Base-by-base conservation (phyloP, 2,797 vertebrate species). In the Arnoldichthys spilopterus region DNA sequence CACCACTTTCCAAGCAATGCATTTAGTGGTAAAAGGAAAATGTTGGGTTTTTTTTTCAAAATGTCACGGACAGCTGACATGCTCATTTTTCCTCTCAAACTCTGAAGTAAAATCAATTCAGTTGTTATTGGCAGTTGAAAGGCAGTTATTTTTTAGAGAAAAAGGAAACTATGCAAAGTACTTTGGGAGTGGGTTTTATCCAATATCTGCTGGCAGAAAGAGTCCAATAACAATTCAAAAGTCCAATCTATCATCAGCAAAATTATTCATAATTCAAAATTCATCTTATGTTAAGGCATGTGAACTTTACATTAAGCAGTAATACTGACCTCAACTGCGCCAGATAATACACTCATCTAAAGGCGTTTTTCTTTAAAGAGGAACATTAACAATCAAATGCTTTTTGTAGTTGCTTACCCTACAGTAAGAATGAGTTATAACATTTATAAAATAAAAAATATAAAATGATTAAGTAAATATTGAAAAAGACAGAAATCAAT, bases 91-190 rank as follows among this genome's bases (percentile, higher is more conserved):
- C 81, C 78, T 51, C 20, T 32, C 32, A 30, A 53, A 66, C 9
- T 15, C 53, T 72, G 30, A 80, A 80, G 76, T 68, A 72, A 61
- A 74, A 75, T 58, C 54, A n/a, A 64, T 49, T 70, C 26, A 58
- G 64, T 80, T 83, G 53, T 75, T 79, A 24, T 47, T 81, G 81
- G 81, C 73, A 83, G 37, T 13, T 26, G 61, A 80, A 80, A 71
- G 34, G 26, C 16, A 78, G 54, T 62, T 28, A 63, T 74, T 83
- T 76, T 81, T 72, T 63, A 49, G 26, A 32, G 62, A 75, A 49
- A 37, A 47, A 72, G 75, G 83, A 85, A 79, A n/a, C 59, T 63
- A 81, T 83, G 49, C 78, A 69, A 85, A 85, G 74, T 78, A 70
- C 77, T 85, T 71, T 85, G 77, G 64, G 70, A 82, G 61, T 34